Evolutionary conservation across 2,113 vertebrate species (phyloP), one percentile per base, ranked within the genome.

Genomic region (Gallinago jamesoni): DNA sequence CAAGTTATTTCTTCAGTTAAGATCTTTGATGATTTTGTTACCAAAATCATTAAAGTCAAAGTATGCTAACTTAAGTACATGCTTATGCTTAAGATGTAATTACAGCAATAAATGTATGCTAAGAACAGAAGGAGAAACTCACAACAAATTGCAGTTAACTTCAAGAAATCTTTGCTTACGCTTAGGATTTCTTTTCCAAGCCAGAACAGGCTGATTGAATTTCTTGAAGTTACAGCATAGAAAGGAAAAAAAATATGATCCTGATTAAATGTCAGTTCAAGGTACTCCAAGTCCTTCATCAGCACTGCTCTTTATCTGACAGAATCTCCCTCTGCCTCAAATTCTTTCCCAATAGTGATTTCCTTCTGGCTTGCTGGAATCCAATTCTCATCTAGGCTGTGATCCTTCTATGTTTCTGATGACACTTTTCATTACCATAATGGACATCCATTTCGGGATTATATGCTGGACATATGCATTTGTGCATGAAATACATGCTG

Each of bases 361-460:
- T 93, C 48, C 35, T 68, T 80, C 57, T 92, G 60, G 7, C 22
- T 72, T 82, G 28, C 27, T 79, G 77, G 79, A 90, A 94, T 93
- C 57, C 35, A 89, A 0, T 93, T 92, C 45, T 68, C 31, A 66
- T 90, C 73, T 69, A 75, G 25, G 5, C 47, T 31, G 53, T 55
- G 53, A 91, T 90, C 27, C 50, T 85, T 87, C 84, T 83, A 0
- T 45, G 57, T 68, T 91, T 84, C 39, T 89, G 43, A 55, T 68
- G 84, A 68, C 64, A 92, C 33, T 81, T 95, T 95, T 91, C 60
- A 82, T 95, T 91, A 75, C 15, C 11, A 45, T 82, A 89, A 72
- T 33, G 43, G 33, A 52, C 48, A 52, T 31, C 31, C 17, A 47
- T 85, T 93, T 75, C 1, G 3, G 25, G 37, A 53, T 91, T 85